Evolutionary conservation across 2,113 vertebrate genomes (phyloP), one percentile per base, ranked within the genome.

Genomic region (Bambusicola thoracicus): DNA sequence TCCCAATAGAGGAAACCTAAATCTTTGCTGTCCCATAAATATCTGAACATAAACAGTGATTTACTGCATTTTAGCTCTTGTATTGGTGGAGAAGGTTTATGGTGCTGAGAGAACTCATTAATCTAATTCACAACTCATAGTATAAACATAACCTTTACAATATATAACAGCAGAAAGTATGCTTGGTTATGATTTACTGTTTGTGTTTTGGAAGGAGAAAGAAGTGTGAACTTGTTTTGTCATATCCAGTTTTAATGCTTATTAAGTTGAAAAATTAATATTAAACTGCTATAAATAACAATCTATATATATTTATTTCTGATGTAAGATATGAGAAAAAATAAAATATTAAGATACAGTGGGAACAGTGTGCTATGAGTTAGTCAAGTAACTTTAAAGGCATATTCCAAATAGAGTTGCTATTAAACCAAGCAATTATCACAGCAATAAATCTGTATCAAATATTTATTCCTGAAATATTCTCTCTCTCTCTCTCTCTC

Each of bases 141-240:
- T 97, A 97, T 97, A 98, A 98, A 98, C 96, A 98, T 97, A 98
- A 97, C 96, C 95, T 98, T 98, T 98, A 97, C 92, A 96, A 97
- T 97, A 97, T 96, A 97, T 95, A 97, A 94, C 89, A 92, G 91
- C 94, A 97, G 83, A 96, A 97, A 97, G 97, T 97, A 97, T 96
- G 80, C 18, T 22, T 92, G 93, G 90, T 85, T 95, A 85, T 97
- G 97, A 98, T 97, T 97, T 98, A 97, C 91, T 63, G n/a, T 94
- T 97, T 94, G 74, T 95, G 70, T 96, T 98, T 97, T 92, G 66
- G 93, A 96, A 97, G 95, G 68, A 96, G 62, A 96, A 97, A 92
- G 86, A 94, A 93, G 81, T 90, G 29, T 13, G 41, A 95, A 95
- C 77, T 88, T 92, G 78, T 96, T 94, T 95, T 95, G 73, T 67